These are phyloP conservation scores for Amniataba percoides DNA, from an alignment of 2,797 vertebrate genomes.

Conservation along the genomic window DNA sequence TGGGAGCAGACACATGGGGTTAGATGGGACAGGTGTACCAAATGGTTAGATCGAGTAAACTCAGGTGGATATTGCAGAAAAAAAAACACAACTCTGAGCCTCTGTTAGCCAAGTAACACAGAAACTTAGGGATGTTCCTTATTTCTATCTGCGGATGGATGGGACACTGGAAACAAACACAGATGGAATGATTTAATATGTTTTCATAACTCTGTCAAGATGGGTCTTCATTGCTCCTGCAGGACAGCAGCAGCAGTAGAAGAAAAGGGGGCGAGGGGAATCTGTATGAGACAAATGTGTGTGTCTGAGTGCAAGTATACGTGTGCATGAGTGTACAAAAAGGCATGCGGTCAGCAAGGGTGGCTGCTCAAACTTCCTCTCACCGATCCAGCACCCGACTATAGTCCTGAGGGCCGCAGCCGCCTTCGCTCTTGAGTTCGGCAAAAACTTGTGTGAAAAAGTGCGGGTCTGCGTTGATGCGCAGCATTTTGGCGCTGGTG, in stretches of 20 bases:
- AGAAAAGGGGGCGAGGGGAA: neutral
- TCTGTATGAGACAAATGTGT: conserved; percentile 18
- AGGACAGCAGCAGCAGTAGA: conserved; percentile 16
- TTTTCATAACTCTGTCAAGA: conserved; percentile 12
- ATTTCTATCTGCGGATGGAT: conserved; percentile 14
- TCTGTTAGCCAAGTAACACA: conserved; percentile 25
- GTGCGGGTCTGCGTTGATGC: conserved; percentile 89
- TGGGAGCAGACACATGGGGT: conserved; percentile 38
- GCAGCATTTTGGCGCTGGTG: conserved; percentile 89
- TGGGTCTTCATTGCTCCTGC: conserved; percentile 16
- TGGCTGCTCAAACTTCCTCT: conserved; percentile 41
- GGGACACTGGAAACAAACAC: conserved; percentile 26
- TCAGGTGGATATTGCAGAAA: conserved; percentile 40
- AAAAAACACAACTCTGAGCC: conserved; percentile 18
- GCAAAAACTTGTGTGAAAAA: conserved; percentile 90
- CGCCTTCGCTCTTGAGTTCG: conserved; percentile 88
- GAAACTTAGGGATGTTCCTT: neutral
- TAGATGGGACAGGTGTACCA: conserved; percentile 55
- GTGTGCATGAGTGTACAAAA: conserved; percentile 38
- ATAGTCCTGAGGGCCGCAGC: conserved; percentile 84
- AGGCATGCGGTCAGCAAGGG: conserved; percentile 50
- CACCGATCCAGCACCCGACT: conserved; percentile 86
- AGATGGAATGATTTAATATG: conserved; percentile 39
- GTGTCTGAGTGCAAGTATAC: conserved; percentile 18
- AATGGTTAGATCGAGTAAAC: conserved; percentile 65